Evolutionary conservation across 2,888 invertebrate genomes (phyloP), one percentile per base, ranked within the genome.

Genomic region (Polietes domitor): DNA sequence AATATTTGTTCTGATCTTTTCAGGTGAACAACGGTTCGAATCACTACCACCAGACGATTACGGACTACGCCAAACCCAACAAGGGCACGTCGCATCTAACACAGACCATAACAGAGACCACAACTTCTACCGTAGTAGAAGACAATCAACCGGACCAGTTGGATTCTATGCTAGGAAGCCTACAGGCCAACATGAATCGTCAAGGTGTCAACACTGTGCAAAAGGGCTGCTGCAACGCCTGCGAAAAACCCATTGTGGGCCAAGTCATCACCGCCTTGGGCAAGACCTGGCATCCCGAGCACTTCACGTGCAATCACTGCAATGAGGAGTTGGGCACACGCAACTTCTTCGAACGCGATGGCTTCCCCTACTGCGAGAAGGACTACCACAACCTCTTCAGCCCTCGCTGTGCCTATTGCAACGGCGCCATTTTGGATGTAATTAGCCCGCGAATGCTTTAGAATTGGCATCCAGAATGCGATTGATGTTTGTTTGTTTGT

Each of bases 341-440:
- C 91, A 99, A 98, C 93, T 99, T 99, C 95, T 99, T 99, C 93
- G 99, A 99, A 93, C 94, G 99, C 86, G 98, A 99, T 88, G 98
- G 98, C 77, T 95, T 96, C 91, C 99, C 99, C 0, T 99, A 98
- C 93, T 99, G 99, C 94, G 99, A 99, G 93, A 95, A 97, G 7
- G 99, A 99, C 93, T 99, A 99, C 93, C 99, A 99, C 93, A 98
- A 98, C 91, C 94, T 99, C 83, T 99, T 99, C 94, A 99, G 99
- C 88, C 99, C 99, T 19, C 95, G 98, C 91, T 99, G 99, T 93
- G 98, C 98, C 87, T 98, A 99, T 93, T 99, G 99, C 94, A 98
- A 98, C 92, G 98, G 98, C 87, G 98, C 99, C 70, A 99, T 99
- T 92, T 94, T 99, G 91, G 99, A 99, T 94, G 99, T 99, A 95